Conservation (phyloP, 2,113 vertebrate genomes). For the Mionectes macconnelli region DNA sequence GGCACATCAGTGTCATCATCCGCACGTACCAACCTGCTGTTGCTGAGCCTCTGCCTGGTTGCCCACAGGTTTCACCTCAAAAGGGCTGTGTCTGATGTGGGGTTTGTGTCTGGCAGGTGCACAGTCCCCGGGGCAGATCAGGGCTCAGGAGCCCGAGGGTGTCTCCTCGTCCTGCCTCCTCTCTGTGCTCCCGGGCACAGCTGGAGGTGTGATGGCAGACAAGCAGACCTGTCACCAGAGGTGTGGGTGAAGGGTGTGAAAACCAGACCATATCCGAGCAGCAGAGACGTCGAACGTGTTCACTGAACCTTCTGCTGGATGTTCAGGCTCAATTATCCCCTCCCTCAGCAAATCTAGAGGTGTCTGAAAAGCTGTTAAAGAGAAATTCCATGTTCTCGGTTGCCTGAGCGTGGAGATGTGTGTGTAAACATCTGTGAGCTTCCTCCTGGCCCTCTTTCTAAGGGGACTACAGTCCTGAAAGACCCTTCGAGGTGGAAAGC, state of each 20-base stretch:
- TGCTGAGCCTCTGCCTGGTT: background rate
- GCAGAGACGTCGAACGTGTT: accelerated
- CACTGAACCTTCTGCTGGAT: background rate
- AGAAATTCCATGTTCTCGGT: background rate
- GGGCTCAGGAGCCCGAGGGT: background rate
- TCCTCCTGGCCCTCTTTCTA: background rate
- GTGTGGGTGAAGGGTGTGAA: background rate
- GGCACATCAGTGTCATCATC: accelerated
- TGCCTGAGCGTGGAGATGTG: background rate
- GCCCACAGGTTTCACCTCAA: accelerated
- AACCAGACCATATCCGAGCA: background rate
- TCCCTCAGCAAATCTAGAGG: background rate
- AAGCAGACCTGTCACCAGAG: background rate
- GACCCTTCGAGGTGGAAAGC: background rate
- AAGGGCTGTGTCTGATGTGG: background rate
- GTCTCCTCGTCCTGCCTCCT: background rate
- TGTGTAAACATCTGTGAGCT: background rate
- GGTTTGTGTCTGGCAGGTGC: background rate
- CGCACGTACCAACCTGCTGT: accelerated
- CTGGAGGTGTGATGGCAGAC: background rate
- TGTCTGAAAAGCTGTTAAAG: background rate
- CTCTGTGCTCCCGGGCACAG: background rate
- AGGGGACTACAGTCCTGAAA: accelerated
- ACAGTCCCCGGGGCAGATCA: background rate
- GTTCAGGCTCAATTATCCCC: background rate